Base-by-base conservation (phyloP, 2,113 vertebrate species). In the Sinocyclocheilus rhinocerous region DNA sequence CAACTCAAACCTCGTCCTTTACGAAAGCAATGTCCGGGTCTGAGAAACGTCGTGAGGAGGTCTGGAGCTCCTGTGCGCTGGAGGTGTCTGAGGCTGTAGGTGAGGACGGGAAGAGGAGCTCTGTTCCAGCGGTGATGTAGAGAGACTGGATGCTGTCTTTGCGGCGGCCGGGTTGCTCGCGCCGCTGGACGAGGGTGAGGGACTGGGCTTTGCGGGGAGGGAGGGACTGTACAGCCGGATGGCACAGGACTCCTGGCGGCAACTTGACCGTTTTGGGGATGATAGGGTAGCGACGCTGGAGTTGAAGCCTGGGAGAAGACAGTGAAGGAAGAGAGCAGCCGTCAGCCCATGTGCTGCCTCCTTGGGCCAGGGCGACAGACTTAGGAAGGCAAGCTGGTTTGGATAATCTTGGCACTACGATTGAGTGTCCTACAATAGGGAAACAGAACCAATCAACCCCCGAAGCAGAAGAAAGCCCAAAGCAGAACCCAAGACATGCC, bases 121-220 rank as follows among this genome's bases (percentile, higher is more conserved):
- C 92, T 0, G 89, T 72, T 42, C 95, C 92, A 0, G 94, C 90
- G 0, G 91, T 88, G 7, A 97, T 59, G 89, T 96, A 97, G 13
- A 97, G 90, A 0, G 97, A 98, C 80, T 95, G 96, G 59, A 96
- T 95, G 92, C 94, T 93, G 93, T 97, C 97, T n/a, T 94, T 95
- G 65, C 96, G 92, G 81, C 96, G 95, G 0, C 94, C 95, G 0
- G 95, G 95, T 13, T 94, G 94, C 85, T 96, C 96, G 50, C 94
- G 93, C 57, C 91, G 91, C 87, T 88, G 91, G 85, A 96, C 76
- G 0, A 11, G 33, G 1, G 59, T 29, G 0, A 87, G 85, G 1
- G 87, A 39, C 48, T 87, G 90, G 22, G 81, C 26, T 1, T 79
- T n/a, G 11, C 86, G 4, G 0, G 59, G 85, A 33, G 55, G 29